Percentiles rank a stretch among this genome's conserved stretches.
phyloP scores from a whole-genome alignment of 2,888 invertebrate genomes.

The Apamea epomidion region DNA sequence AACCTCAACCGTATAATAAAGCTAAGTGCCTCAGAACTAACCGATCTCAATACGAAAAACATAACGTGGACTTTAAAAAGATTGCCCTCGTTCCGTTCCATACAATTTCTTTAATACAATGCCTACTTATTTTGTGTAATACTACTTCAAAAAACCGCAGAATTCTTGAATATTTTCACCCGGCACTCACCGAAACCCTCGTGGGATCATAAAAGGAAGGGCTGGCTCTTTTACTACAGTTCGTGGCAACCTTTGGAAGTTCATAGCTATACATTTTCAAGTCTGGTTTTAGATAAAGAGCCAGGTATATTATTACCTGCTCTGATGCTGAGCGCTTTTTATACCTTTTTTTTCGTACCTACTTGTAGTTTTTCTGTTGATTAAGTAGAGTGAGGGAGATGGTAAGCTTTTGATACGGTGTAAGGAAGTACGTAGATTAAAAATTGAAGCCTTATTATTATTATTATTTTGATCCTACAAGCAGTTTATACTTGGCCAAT shows the following conservation, averaged over 20 bases:
- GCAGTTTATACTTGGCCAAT: neutral
- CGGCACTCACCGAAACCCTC: slow-evolving; percentile 71
- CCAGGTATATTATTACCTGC: slow-evolving; percentile 61
- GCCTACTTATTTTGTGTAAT: slow-evolving; percentile 65
- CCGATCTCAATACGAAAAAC: slow-evolving; percentile 38
- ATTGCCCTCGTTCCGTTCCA: slow-evolving; percentile 56
- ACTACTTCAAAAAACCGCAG: slow-evolving; percentile 69
- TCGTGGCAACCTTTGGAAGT: slow-evolving; percentile 70
- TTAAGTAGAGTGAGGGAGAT: slow-evolving; percentile 15
- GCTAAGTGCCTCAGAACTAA: slow-evolving; percentile 57
- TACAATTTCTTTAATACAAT: slow-evolving; percentile 65
- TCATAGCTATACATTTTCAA: slow-evolving; percentile 72
- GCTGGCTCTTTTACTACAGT: slow-evolving; percentile 70
- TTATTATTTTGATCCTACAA: neutral
- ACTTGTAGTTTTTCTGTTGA: slow-evolving; percentile 32
- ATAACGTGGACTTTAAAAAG: slow-evolving; percentile 51
- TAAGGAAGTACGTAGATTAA: neutral
- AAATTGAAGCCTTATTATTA: neutral
- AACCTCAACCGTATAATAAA: slow-evolving; percentile 46
- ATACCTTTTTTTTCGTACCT: slow-evolving; percentile 5
- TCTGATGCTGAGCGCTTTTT: slow-evolving; percentile 53
- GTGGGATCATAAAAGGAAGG: slow-evolving; percentile 73
- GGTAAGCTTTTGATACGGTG: neutral
- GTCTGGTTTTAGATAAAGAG: slow-evolving; percentile 68
- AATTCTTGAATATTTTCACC: slow-evolving; percentile 75